Evolutionary conservation across 2,888 invertebrate genomes (phyloP).

Genomic region (Belgica antarctica): DNA sequence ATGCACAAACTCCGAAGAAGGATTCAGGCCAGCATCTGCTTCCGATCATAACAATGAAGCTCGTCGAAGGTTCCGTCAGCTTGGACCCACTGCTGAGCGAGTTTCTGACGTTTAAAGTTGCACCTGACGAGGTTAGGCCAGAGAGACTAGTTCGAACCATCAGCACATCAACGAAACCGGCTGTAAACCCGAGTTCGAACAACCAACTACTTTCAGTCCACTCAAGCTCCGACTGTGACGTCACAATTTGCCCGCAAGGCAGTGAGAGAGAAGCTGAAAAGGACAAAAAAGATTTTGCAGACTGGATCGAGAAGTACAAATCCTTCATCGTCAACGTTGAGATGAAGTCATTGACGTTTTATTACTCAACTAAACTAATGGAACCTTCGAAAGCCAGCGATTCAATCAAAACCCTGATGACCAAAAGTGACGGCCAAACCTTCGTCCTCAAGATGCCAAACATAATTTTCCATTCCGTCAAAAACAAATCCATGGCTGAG

Average conservation of each 20-base stretch:
- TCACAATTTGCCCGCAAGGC: conserved; percentile 23
- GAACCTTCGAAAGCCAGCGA: conserved; percentile 31
- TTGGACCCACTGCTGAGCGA: conserved; percentile 65
- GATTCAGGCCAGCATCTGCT: background rate
- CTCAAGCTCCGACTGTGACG: conserved; percentile 54
- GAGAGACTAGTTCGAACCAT: conserved; percentile 16
- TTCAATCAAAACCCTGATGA: background rate
- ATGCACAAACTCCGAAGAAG: conserved; percentile 50
- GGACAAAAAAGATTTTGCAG: background rate
- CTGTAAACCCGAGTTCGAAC: conserved; percentile 48
- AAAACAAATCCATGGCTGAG: conserved; percentile 7
- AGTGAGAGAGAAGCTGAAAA: background rate
- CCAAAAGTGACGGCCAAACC: background rate
- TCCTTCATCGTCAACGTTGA: background rate
- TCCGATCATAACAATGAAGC: conserved; percentile 56
- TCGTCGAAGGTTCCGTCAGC: conserved; percentile 58
- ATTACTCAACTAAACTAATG: background rate
- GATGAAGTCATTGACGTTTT: background rate
- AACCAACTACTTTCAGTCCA: conserved; percentile 53
- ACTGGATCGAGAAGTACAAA: background rate
- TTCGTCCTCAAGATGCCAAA: background rate
- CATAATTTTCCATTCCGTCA: conserved; percentile 28
- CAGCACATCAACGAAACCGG: conserved; percentile 48
- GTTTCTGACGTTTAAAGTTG: conserved; percentile 62
- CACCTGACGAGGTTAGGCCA: background rate